These are phyloP conservation scores for Lochmaea crataegi DNA, from an alignment of 2,888 invertebrate genomes.

Conservation along the genomic window DNA sequence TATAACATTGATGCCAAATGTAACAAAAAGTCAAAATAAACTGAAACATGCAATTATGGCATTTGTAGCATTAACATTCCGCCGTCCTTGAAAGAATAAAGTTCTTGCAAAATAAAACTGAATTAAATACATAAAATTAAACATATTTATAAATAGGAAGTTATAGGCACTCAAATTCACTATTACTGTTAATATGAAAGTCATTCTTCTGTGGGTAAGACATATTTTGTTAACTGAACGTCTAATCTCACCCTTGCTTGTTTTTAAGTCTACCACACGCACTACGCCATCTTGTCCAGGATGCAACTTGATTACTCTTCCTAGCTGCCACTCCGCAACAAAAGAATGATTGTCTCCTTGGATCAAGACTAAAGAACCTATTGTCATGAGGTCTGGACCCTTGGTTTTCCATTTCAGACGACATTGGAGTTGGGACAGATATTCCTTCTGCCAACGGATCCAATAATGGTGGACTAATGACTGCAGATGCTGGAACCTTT, in stretches of 20 bases:
- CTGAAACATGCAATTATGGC: no score
- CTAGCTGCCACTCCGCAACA: neutral
- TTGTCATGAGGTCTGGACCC: neutral
- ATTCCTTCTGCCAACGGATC: neutral
- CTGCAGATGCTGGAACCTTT: neutral
- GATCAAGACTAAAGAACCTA: neutral
- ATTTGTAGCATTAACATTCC: neutral
- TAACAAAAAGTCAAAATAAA: neutral
- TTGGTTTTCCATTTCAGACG: neutral
- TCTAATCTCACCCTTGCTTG: neutral
- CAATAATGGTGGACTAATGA: neutral
- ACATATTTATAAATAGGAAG: neutral
- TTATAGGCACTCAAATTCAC: neutral
- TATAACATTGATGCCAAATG: neutral
- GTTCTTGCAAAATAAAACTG: neutral
- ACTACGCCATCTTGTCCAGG: neutral
- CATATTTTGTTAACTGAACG: conserved; percentile 2
- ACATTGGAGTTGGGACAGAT: neutral
- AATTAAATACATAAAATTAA: neutral
- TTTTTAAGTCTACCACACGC: neutral
- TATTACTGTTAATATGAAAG: neutral
- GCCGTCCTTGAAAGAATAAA: neutral
- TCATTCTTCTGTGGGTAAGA: neutral
- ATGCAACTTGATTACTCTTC: neutral
- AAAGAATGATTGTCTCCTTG: neutral